Percentiles rank a stretch among this genome's conserved stretches.
phyloP scores from a whole-genome alignment of 2,113 vertebrate genomes.

The Caranx ignobilis region DNA sequence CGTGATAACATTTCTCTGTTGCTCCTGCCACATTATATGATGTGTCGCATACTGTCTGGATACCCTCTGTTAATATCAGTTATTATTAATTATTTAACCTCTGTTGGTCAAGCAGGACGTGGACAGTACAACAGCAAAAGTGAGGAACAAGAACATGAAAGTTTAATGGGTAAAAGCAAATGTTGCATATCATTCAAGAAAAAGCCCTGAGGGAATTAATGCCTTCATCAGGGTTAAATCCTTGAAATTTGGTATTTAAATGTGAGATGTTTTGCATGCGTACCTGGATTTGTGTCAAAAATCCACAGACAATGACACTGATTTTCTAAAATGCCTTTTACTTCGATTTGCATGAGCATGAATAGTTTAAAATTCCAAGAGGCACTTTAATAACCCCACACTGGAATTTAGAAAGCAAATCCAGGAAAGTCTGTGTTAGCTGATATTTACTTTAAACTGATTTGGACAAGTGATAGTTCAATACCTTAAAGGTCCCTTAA shows the following conservation, averaged over 20 bases:
- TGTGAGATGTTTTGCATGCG: background rate
- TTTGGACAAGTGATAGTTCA: no score
- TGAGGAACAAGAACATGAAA: slow-evolving; percentile 3
- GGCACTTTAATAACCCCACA: background rate
- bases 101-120: background rate
- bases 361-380: background rate
- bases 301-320: background rate
- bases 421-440: no score
- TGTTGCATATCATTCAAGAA: slow-evolving; percentile 23
- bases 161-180: slow-evolving; percentile 43
- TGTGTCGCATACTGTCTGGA: slow-evolving; percentile 3
- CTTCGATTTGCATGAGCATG: background rate
- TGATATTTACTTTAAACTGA: no score
- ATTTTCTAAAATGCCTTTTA: background rate
- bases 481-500: no score
- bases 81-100: slow-evolving; percentile 10
- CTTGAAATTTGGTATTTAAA: background rate
- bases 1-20: background rate
- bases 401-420: background rate
- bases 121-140: background rate
- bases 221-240: slow-evolving; percentile 3
- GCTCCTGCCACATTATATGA: background rate
- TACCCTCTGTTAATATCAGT: background rate
- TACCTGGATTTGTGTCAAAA: background rate
- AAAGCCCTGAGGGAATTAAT: background rate